phyloP scores from a whole-genome alignment of 2,888 invertebrate genomes.

The Ceriagrion tenellum region DNA sequence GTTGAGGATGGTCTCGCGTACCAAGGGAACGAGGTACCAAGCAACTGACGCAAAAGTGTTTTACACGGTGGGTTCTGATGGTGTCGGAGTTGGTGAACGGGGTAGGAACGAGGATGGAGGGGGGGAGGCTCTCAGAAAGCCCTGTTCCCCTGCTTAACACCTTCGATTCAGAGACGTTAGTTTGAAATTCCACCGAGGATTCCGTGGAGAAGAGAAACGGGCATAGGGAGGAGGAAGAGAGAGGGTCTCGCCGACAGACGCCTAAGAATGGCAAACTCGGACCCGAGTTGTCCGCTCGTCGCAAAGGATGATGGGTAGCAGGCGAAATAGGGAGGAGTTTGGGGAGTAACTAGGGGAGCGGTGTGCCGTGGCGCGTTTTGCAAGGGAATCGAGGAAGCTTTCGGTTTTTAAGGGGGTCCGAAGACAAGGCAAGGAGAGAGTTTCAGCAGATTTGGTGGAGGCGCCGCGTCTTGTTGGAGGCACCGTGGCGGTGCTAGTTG shows the following conservation, averaged over 20 bases:
- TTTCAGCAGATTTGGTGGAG: not conserved
- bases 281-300: not conserved
- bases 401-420: not conserved
- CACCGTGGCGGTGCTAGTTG: not conserved
- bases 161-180: not conserved
- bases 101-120: not conserved
- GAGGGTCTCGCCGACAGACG: not conserved
- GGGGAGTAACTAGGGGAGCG: not conserved
- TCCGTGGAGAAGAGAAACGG: not conserved
- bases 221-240: not conserved
- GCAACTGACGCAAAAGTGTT: not conserved
- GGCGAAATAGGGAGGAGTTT: not conserved
- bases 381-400: not conserved
- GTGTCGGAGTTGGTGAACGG: not conserved
- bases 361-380: not conserved
- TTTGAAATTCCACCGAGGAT: not conserved
- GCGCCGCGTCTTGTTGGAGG: not conserved
- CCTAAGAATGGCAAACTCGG: conserved; percentile 17
- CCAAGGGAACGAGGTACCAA: not conserved
- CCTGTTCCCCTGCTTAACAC: not conserved
- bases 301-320: not conserved
- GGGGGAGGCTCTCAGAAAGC: not conserved
- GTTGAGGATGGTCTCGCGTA: not conserved
- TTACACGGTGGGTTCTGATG: not conserved
- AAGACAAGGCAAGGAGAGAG: not conserved